These are phyloP conservation scores for Xestoiulus laeticollis DNA, from an alignment of 2,888 invertebrate species.

Conservation along the genomic window DNA sequence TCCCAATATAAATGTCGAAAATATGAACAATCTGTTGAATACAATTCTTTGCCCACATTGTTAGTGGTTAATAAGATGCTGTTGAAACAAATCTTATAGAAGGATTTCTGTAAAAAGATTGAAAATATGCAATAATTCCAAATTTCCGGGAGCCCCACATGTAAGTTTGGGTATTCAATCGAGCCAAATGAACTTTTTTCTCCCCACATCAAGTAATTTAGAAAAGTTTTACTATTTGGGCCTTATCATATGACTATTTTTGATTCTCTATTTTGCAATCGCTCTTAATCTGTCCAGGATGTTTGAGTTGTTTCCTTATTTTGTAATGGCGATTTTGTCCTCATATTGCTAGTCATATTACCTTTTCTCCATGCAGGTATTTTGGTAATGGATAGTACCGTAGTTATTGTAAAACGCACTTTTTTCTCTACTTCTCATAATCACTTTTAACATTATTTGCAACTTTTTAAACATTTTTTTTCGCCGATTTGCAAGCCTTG, in stretches of 20 bases:
- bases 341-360: conserved; percentile 39
- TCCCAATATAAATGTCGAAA: too few relatives aligned
- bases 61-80: too few relatives aligned
- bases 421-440: conserved; percentile 20
- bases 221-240: not conserved
- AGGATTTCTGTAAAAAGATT: too few relatives aligned
- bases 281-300: not conserved
- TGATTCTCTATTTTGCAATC: not conserved
- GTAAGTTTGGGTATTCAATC: not conserved
- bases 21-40: too few relatives aligned
- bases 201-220: not conserved
- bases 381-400: conserved; percentile 33
- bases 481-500: not conserved
- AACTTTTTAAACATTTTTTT: not conserved
- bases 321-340: conserved; percentile 23
- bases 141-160: not conserved
- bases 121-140: not conserved
- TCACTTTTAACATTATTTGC: not conserved
- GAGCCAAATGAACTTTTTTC: not conserved
- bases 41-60: too few relatives aligned
- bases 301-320: conserved; percentile 16
- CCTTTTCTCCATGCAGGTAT: conserved; percentile 23
- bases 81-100: too few relatives aligned
- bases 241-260: not conserved
- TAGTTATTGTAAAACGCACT: conserved; percentile 22